Evolutionary conservation across 2,888 invertebrate genomes (phyloP).

Genomic region (Amiota mariae): DNA sequence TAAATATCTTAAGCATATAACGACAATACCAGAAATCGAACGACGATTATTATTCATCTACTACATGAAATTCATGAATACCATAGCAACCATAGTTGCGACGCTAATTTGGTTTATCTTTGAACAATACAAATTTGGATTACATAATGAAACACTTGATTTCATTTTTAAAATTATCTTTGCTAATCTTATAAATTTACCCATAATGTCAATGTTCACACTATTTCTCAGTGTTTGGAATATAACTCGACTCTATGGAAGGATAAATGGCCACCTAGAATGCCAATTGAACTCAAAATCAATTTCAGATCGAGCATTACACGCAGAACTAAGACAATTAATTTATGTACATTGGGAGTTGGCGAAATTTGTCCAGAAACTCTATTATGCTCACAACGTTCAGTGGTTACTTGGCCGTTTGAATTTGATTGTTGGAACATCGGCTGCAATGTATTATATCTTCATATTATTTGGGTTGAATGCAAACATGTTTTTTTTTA

Average conservation of each 20-base stretch:
- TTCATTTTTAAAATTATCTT: not conserved
- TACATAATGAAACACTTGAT: not conserved
- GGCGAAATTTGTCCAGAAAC: not conserved
- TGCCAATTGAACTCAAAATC: not conserved
- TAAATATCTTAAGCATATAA: not conserved
- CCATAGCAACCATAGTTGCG: not conserved
- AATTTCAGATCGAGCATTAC: not conserved
- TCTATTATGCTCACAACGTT: not conserved
- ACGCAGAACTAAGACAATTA: not conserved
- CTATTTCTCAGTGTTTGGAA: not conserved
- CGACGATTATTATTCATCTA: not conserved
- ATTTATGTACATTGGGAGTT: not conserved
- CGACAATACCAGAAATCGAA: not conserved
- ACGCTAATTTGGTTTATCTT: not conserved
- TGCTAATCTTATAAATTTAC: not conserved
- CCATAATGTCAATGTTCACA: not conserved
- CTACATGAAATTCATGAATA: not conserved
- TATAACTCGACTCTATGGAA: not conserved
- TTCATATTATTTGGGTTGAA: not conserved
- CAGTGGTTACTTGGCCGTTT: not conserved
- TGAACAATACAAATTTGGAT: not conserved
- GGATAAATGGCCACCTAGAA: not conserved
- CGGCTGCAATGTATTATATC: not conserved
- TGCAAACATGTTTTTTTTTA: no score
- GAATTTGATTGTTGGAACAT: not conserved